Evolutionary conservation across 2,797 vertebrate species (phyloP), one percentile per base, ranked within the genome.

Genomic region (Notolepis coatsorum): DNA sequence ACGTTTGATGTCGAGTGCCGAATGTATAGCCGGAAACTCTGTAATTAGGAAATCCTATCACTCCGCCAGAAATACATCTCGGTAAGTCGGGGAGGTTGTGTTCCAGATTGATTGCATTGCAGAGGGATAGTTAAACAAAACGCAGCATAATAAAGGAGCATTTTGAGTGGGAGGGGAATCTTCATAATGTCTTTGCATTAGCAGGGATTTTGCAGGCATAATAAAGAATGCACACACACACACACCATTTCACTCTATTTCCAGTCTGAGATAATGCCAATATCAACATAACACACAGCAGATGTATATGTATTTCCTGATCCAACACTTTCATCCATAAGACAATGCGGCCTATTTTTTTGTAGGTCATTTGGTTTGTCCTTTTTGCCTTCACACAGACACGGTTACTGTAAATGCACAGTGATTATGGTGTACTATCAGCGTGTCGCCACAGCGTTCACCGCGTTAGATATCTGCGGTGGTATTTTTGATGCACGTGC

Each of bases 41-140:
- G 69, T 75, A 71, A 71, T 81, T 82, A 55, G 20, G 73, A 72
- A 84, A 77, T 70, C 71, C 33, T 65, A 69, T 69, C 49, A 61
- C 42, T 46, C 41, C 33, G 37, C 63, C 27, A 66, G 49, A 67
- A 77, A 78, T 67, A 66, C 35, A 59, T 74, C 75, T 61, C 61
- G 68, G 46, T 76, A 61, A 7, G 37, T 57, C 65, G 35, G 20
- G 42, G 59, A 24, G 53, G 64, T 24, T 47, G 33, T 35, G 47
- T 47, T 8, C 51, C 39, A 65, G 72, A 83, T 68, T 72, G 68
- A 73, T 81, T 78, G 54, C 23, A 62, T 69, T 81, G 66, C 45
- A 33, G 8, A 67, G 46, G 67, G 50, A 67, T 58, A 68, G 30
- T 25, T 49, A 61, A 61, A 73, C 24, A 79, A 67, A 12, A 71